Conservation (phyloP, 2,888 invertebrate genomes). For the Volucella zonaria region DNA sequence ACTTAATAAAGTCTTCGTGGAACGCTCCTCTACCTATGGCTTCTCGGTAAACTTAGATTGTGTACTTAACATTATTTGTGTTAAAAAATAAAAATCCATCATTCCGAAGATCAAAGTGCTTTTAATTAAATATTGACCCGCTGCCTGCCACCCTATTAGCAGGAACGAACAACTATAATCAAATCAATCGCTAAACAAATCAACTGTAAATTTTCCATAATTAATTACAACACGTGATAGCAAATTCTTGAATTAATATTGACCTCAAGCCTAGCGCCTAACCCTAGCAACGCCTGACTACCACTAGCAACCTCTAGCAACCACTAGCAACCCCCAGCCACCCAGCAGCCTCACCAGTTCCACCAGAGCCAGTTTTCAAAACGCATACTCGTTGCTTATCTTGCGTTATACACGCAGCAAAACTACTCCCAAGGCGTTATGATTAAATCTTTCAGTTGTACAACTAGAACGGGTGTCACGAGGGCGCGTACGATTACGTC, state of each 20-base stretch:
- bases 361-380: too few relatives aligned
- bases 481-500: too few relatives aligned
- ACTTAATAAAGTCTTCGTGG: too few relatives aligned
- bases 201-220: constrained; percentile 67
- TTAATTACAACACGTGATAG: constrained; percentile 46
- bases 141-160: not conserved
- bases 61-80: too few relatives aligned
- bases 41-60: too few relatives aligned
- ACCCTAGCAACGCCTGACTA: too few relatives aligned
- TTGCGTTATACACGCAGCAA: constrained; percentile 43
- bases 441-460: constrained; percentile 64
- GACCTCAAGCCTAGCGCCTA: constrained; percentile 17
- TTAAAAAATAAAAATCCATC: not conserved
- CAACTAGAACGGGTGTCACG: too few relatives aligned
- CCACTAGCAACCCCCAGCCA: not conserved
- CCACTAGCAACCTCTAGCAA: not conserved
- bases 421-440: constrained; percentile 61
- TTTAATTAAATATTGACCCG: constrained; percentile 26
- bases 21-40: too few relatives aligned
- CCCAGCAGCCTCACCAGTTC: not conserved
- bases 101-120: constrained; percentile 23
- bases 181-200: constrained; percentile 48
- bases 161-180: not conserved
- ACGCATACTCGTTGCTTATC: constrained; percentile 30
- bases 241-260: constrained; percentile 62